A percentile compares a stretch with the other conserved stretches of the same genome.
Evolutionary conservation across 2,113 vertebrate genomes (phyloP).

Genomic region (Lepidothrix coronata): DNA sequence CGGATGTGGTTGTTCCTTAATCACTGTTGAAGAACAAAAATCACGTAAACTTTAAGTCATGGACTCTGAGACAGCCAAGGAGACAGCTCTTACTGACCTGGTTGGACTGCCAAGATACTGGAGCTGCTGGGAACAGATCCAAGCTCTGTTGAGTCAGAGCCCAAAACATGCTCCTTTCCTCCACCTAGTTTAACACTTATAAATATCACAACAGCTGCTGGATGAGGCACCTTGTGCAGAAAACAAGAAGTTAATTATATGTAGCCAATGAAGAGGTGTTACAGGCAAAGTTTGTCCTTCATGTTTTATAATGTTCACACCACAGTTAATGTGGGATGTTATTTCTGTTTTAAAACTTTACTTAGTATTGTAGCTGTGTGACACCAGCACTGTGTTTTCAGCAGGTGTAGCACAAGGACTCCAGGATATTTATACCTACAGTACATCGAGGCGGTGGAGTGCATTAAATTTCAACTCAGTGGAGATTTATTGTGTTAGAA

Average conservation of each 20-base stretch:
- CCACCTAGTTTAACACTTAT: neutral
- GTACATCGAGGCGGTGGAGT: neutral
- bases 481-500: constrained; percentile 42
- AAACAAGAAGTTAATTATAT: neutral
- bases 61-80: neutral
- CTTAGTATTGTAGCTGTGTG: neutral
- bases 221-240: neutral
- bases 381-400: neutral
- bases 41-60: neutral
- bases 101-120: neutral
- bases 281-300: neutral
- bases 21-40: neutral
- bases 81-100: neutral
- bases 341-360: neutral
- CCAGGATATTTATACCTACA: constrained; percentile 22
- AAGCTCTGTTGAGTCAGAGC: neutral
- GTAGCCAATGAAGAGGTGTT: neutral
- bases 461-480: constrained; percentile 35
- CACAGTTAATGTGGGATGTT: neutral
- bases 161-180: neutral
- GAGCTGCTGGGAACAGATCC: neutral
- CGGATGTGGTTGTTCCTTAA: neutral
- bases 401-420: neutral
- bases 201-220: neutral
- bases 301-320: neutral